Percentiles rank a stretch among this genome's conserved stretches.
Conservation (phyloP, 2,113 vertebrate species). For the Centropus unirufus region DNA sequence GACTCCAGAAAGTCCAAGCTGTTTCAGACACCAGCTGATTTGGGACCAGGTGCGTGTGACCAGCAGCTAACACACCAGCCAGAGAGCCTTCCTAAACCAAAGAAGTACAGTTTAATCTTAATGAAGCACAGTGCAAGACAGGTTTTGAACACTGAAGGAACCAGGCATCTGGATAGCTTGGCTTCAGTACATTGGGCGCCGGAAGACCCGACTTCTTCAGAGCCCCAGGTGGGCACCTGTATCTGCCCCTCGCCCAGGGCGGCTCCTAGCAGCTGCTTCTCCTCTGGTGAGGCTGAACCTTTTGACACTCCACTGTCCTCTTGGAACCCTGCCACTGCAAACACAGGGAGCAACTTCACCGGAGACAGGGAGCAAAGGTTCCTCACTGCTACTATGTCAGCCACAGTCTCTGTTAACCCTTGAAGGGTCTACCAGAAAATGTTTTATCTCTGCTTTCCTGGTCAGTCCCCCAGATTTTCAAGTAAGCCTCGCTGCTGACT, state of each 20-base stretch:
- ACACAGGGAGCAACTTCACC: neutral
- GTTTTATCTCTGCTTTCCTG: neutral
- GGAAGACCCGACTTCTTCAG: neutral
- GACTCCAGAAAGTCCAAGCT: neutral
- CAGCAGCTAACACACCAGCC: neutral
- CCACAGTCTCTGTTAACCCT: neutral
- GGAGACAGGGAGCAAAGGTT: neutral
- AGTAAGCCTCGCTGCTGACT: neutral
- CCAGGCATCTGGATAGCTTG: neutral
- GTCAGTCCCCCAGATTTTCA: neutral
- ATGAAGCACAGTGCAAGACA: neutral
- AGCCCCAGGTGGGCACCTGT: rapidly evolving
- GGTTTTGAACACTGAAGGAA: neutral
- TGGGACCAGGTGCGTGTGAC: neutral
- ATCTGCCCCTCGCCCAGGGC: neutral
- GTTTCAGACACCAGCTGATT: neutral
- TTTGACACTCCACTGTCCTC: neutral
- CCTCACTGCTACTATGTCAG: neutral
- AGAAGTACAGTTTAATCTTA: conserved; percentile 1
- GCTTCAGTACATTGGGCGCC: rapidly evolving
- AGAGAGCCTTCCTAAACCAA: conserved; percentile 38
- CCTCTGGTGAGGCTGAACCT: neutral
- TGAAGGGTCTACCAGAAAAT: neutral
- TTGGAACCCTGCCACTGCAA: conserved; percentile 22
- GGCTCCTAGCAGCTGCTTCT: neutral